Percentiles rank a stretch among this genome's conserved stretches.
Evolutionary conservation across 2,888 invertebrate genomes (phyloP).

Genomic region (Patella depressa): DNA sequence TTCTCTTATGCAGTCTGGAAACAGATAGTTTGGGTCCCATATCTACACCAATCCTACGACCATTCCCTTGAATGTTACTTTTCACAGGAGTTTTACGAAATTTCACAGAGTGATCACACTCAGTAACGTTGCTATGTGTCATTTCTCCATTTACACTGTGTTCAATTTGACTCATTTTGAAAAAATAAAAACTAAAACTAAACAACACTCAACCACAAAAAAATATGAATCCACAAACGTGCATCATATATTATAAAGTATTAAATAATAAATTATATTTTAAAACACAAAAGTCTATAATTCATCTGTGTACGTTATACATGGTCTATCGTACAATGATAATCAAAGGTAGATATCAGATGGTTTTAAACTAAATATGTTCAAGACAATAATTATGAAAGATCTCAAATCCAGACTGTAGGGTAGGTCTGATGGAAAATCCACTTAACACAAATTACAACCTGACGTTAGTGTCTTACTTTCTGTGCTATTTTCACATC

Average conservation of each 20-base stretch:
- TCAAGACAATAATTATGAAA: no score
- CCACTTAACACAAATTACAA: no score
- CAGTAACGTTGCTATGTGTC: constrained; percentile 14
- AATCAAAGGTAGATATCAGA: no score
- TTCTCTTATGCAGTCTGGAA: constrained; percentile 24
- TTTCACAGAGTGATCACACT: constrained; percentile 15
- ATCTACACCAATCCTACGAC: constrained; percentile 25
- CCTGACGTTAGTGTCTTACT: no score
- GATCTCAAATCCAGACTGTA: no score
- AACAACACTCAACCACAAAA: constrained; percentile 1
- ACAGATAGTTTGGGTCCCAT: constrained; percentile 40
- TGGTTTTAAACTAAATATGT: no score
- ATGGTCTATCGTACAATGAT: no score
- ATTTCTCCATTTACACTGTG: constrained; percentile 22
- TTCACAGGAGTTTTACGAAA: constrained; percentile 16
- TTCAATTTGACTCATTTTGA: constrained; percentile 28
- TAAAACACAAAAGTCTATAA: no score
- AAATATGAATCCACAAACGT: neutral
- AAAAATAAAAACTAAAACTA: neutral
- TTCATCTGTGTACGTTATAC: no score
- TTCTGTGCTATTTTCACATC: neutral
- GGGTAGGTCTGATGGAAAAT: no score
- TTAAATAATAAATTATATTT: no score
- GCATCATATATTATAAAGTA: neutral
- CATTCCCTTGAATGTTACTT: constrained; percentile 12